Evolutionary conservation across 2,888 invertebrate species (phyloP), one percentile per base, ranked within the genome.

Genomic region (Eupithecia tripunctaria): DNA sequence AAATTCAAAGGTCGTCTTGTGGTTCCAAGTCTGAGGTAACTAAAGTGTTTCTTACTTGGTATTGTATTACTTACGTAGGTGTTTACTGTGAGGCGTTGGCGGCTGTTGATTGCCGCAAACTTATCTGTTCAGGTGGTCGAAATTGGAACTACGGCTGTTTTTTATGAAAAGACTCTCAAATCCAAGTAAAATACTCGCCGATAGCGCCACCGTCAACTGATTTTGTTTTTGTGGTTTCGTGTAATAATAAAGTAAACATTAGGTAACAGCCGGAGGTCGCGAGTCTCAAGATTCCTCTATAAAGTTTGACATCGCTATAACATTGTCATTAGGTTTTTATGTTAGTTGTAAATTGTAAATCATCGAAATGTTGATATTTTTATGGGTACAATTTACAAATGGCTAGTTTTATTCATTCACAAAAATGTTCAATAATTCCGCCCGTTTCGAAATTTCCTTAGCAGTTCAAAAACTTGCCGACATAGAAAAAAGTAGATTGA

Each of bases 31-130:
- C 78, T 76, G 72, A 79, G 84, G 82, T 76, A 84, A 82, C 79
- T 78, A 77, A 78, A 76, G 84, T 78, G 79, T 85, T 81, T 85
- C 79, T 80, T 84, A 86, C 79, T 78, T 78, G 75, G 84, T 77
- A 74, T 85, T 78, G 76, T 88, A 81, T 86, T 81, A 77, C 75
- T 87, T 91, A 85, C 89, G 90, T 85, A 89, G 87, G 78, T 88
- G 85, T 90, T 91, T 89, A 90, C 82, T 75, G 72, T 87, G 86
- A 82, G 83, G 86, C 89, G 89, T 91, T 85, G 88, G 87, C 84
- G 86, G 90, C 86, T 88, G 86, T 62, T 18, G 62, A 63, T 63
- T 63, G 29, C 60, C 60, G n/a, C 62, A 29, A 63, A 63, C 32
- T 63, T 32, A 32, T 32, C 29, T 63, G 36, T 63, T 63, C 62